Evolutionary conservation across 1,140 invertebrate genomes (phyloP).

Genomic region (Micrasema minimum): DNA sequence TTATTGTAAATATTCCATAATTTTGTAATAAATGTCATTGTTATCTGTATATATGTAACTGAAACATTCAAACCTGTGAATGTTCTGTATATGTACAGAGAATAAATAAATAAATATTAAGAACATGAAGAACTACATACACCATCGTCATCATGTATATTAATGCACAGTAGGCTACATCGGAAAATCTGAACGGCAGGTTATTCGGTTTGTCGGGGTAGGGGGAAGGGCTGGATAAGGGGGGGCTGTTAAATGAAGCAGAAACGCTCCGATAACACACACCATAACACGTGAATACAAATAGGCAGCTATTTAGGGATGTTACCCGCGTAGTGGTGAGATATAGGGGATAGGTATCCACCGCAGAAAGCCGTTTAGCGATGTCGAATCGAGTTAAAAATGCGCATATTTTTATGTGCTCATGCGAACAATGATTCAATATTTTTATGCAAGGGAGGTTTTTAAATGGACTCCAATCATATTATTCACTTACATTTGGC

Average conservation of each 20-base stretch:
- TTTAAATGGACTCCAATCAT: no score
- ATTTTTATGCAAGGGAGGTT: slow-evolving; percentile 14
- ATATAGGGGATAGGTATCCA: slow-evolving; percentile 12
- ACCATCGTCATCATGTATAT: neutral
- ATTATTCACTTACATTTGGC: no score
- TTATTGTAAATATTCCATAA: no score
- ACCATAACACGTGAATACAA: slow-evolving; percentile 46
- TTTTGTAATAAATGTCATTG: no score
- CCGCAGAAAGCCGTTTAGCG: slow-evolving; percentile 29
- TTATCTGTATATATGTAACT: no score
- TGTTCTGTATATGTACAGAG: no score
- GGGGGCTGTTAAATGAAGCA: slow-evolving; percentile 51
- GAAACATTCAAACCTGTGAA: no score
- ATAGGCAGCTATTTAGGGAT: slow-evolving; percentile 40
- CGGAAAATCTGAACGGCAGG: slow-evolving; percentile 18
- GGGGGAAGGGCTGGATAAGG: neutral
- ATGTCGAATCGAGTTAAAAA: slow-evolving; percentile 31
- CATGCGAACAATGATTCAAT: slow-evolving; percentile 35
- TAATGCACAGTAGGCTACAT: neutral
- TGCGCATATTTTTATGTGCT: slow-evolving; percentile 32
- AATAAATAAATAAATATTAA: no score
- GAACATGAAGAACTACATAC: no score
- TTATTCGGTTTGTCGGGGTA: neutral
- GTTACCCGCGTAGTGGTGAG: neutral
- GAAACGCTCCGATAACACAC: slow-evolving; percentile 47